Percentiles rank a stretch among this genome's conserved stretches.
phyloP scores from a whole-genome alignment of 2,113 vertebrate species.

The Tachuris rubrigastra region DNA sequence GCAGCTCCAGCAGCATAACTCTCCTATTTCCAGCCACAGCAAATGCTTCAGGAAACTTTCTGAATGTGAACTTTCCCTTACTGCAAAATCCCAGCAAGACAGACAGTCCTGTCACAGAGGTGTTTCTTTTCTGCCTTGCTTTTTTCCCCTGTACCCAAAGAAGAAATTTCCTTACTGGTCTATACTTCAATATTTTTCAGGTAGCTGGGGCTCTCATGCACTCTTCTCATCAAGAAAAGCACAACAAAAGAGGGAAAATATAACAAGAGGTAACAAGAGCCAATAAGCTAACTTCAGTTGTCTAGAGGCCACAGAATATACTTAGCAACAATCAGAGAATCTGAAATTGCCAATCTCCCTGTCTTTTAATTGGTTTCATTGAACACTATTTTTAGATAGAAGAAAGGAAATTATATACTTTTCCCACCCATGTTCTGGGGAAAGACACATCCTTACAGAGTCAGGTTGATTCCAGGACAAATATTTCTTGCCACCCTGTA shows the following conservation, averaged over 20 bases:
- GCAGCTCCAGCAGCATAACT: not conserved
- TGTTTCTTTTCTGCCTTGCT: not conserved
- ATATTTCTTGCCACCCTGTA: not conserved
- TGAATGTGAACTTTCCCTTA: not conserved
- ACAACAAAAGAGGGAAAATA: not conserved
- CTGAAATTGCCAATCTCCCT: not conserved
- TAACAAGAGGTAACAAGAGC: not conserved
- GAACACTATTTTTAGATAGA: not conserved
- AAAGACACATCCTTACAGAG: not conserved
- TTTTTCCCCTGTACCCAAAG: not conserved
- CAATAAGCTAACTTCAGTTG: not conserved
- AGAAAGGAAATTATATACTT: not conserved
- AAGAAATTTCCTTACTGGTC: not conserved
- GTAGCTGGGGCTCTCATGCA: not conserved
- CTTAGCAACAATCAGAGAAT: not conserved
- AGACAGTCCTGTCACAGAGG: not conserved
- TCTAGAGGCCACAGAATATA: not conserved
- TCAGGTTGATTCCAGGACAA: not conserved
- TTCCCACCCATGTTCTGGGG: accelerated
- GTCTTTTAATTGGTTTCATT: not conserved
- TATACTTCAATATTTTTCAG: not conserved
- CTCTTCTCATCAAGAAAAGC: not conserved
- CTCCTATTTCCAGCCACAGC: accelerated
- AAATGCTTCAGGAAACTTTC: not conserved
- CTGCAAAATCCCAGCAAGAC: not conserved